These are phyloP conservation scores for Numida meleagris DNA, from an alignment of 2,113 vertebrate species.

Conservation along the genomic window DNA sequence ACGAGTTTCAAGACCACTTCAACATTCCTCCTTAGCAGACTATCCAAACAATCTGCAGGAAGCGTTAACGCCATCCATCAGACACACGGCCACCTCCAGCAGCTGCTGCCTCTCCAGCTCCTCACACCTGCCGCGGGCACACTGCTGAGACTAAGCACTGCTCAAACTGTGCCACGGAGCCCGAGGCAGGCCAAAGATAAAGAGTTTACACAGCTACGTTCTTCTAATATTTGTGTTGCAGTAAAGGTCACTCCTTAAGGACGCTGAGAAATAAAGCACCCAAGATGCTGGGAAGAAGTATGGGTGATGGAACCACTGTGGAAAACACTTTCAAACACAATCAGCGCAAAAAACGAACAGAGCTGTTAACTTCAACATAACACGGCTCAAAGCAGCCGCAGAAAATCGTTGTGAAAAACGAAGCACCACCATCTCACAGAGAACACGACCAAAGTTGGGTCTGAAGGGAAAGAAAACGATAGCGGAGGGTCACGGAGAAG, in stretches of 20 bases:
- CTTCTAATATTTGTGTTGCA: neutral
- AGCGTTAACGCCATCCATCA: neutral
- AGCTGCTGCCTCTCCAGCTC: neutral
- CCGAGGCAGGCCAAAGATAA: constrained; percentile 19
- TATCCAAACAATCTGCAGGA: neutral
- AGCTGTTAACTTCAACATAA: neutral
- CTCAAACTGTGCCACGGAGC: constrained; percentile 18
- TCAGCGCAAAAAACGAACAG: neutral
- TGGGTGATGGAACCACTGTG: too few relatives aligned
- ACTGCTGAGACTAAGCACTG: neutral
- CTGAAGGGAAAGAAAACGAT: neutral
- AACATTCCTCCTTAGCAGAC: neutral
- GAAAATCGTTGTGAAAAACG: accelerated
- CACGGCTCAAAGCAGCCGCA: neutral
- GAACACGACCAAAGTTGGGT: accelerated
- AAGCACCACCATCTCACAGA: accelerated
- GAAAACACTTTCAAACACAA: neutral
- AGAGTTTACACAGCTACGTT: neutral
- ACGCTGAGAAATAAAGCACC: neutral
- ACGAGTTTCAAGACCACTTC: neutral
- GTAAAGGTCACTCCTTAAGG: neutral
- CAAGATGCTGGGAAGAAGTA: neutral
- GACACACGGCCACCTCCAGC: too few relatives aligned
- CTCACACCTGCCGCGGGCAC: neutral
- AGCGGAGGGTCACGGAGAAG: too few relatives aligned